phyloP scores from a whole-genome alignment of 2,888 invertebrate species.

The Chesias legatella region DNA sequence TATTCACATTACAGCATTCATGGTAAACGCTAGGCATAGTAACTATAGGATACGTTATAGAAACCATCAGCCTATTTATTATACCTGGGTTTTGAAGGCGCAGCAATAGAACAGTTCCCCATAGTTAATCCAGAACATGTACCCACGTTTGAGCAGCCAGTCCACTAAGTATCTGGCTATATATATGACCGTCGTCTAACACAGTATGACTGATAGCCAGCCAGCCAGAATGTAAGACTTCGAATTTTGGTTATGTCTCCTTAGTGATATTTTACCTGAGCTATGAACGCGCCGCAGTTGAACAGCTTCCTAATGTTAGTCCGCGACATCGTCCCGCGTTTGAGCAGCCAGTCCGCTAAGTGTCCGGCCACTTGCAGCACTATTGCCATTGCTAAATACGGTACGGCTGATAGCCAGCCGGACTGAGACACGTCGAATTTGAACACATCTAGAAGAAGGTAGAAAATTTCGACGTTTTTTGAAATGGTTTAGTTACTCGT shows the following conservation, averaged over 20 bases:
- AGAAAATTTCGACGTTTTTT: no score
- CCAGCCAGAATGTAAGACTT: conserved; percentile 85
- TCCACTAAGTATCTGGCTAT: conserved; percentile 92
- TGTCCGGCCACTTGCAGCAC: conserved; percentile 90
- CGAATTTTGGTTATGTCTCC: neutral
- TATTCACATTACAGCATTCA: no score
- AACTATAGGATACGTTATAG: no score
- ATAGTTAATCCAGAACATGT: conserved; percentile 87
- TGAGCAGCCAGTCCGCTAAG: conserved; percentile 88
- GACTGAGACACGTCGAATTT: conserved; percentile 87
- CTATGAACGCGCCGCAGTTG: conserved; percentile 70
- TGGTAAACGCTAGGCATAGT: no score
- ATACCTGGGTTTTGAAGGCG: conserved; percentile 68
- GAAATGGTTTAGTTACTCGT: no score
- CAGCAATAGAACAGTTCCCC: conserved; percentile 75
- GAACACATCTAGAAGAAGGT: conserved; percentile 84
- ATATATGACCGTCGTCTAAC: conserved; percentile 90
- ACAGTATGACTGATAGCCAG: conserved; percentile 93
- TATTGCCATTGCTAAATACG: conserved; percentile 93
- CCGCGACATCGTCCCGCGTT: conserved; percentile 83
- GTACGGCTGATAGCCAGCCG: conserved; percentile 91
- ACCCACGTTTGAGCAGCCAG: conserved; percentile 83
- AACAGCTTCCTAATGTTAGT: conserved; percentile 84
- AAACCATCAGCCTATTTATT: no score
- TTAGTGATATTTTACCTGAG: conserved; percentile 51